Evolutionary conservation across 2,797 vertebrate species (phyloP).

Genomic region (Sandelia bainsii): DNA sequence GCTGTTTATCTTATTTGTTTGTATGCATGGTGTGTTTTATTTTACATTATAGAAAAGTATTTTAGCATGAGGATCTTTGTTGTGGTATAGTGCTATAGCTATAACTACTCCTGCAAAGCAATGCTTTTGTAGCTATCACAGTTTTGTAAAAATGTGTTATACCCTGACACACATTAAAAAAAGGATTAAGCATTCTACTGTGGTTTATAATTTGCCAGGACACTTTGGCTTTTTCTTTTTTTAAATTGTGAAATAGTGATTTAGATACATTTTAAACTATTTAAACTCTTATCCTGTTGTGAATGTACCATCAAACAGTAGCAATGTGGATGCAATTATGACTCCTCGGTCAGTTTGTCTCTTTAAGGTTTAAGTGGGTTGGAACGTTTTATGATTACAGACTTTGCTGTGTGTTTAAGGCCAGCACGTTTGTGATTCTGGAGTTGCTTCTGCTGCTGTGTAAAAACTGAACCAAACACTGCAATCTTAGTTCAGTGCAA

Average conservation of each 20-base stretch:
- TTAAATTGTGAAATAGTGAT: too few species aligned
- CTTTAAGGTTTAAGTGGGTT: constrained; percentile 81
- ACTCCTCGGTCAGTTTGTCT: constrained; percentile 76
- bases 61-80: too few species aligned
- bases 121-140: neutral
- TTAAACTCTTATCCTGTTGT: constrained; percentile 40
- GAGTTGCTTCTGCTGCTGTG: constrained; percentile 70
- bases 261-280: too few species aligned
- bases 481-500: constrained; percentile 68
- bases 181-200: neutral
- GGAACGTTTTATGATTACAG: constrained; percentile 80
- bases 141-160: neutral
- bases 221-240: neutral
- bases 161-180: neutral
- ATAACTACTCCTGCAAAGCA: neutral
- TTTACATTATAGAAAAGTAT: too few species aligned
- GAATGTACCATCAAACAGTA: constrained; percentile 73
- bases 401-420: constrained; percentile 79
- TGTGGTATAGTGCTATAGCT: too few species aligned
- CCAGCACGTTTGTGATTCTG: constrained; percentile 78
- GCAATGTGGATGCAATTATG: constrained; percentile 82
- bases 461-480: constrained; percentile 70
- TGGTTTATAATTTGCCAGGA: constrained; percentile 8
- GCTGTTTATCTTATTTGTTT: too few species aligned
- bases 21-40: too few species aligned